Evolutionary conservation across 2,888 invertebrate genomes (phyloP), one percentile per base, ranked within the genome.

Genomic region (Pristionchus maxplancki): DNA sequence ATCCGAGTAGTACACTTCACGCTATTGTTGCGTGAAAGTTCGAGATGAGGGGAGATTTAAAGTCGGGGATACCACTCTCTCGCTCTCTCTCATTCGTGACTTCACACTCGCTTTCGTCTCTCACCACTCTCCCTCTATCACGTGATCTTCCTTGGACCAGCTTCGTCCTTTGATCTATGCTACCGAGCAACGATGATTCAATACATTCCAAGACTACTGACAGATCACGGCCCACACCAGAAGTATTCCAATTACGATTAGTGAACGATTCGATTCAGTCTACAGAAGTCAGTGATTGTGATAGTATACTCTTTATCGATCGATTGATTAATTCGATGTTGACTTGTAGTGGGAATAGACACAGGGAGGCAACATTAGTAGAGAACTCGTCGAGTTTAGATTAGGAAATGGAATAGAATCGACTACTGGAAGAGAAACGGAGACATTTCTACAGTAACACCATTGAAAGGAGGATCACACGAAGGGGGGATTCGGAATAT

Each of bases 381-480:
- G 11, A 78, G 28, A 78, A 78, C 78, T 78, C 78, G 78, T 78
- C 28, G 44, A 78, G 44, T 78, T n/a, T n/a, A 44, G 44, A 78
- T n/a, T 48, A 44, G n/a, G 78, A 78, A 78, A 44, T 78, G 44
- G 40, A 48, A 78, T n/a, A 11, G 48, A 28, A 44, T 78, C 40
- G 37, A 9, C 78, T 78, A 78, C 44, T 15, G 28, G 40, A 78
- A 5, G n/a, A n/a, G 71, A 48, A 28, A n/a, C 1, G 37, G 44
- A 78, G 48, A 9, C 58, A 48, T 48, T 78, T 48, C 78, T 48
- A 48, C 44, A 78, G 44, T 78, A 78, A 40, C 78, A 48, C 71
- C 78, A 78, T 11, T 44, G 74, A 78, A 78, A 78, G 74, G 31
- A 48, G 37, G 78, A 78, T 78, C 78, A 78, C 78, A 78, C 40